A percentile compares a stretch with the other conserved stretches of the same genome.
These are phyloP conservation scores for Delichon dasypus DNA, from an alignment of 2,797 vertebrate genomes.

Conservation along the genomic window DNA sequence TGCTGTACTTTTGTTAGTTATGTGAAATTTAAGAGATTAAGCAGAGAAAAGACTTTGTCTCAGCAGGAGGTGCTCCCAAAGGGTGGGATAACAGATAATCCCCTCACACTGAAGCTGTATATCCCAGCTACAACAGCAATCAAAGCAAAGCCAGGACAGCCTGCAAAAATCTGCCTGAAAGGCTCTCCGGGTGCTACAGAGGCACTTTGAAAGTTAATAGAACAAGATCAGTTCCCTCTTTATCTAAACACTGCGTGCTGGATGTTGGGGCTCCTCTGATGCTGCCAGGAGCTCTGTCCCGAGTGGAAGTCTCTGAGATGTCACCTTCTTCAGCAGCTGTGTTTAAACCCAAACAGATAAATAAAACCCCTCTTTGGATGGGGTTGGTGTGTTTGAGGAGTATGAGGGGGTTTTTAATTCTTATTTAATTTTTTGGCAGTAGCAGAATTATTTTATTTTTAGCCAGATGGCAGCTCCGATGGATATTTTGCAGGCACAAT, in stretches of 20 bases:
- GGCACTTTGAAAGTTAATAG: conserved; percentile 3
- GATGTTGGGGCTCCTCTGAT: background rate
- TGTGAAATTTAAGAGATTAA: conserved; percentile 44
- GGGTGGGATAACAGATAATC: conserved; percentile 56
- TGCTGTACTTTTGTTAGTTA: background rate
- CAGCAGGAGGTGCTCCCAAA: conserved; percentile 34
- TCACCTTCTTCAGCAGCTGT: background rate
- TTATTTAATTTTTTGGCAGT: background rate
- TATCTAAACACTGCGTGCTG: background rate
- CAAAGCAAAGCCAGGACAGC: conserved; percentile 20
- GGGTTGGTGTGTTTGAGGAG: background rate
- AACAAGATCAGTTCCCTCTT: conserved; percentile 13
- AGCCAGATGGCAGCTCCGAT: background rate
- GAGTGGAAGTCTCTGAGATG: background rate
- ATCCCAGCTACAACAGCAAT: conserved; percentile 45
- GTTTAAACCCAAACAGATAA: background rate
- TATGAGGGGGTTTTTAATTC: accelerated
- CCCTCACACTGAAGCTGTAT: background rate
- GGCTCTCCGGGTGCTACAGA: conserved; percentile 1
- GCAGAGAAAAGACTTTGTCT: conserved; percentile 15
- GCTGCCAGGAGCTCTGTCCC: background rate
- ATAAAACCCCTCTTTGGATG: background rate
- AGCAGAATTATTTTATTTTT: background rate
- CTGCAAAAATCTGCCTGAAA: conserved; percentile 55
- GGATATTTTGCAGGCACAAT: background rate